Base-by-base conservation (phyloP, 2,888 invertebrate genomes). In the Orgyia antiqua region DNA sequence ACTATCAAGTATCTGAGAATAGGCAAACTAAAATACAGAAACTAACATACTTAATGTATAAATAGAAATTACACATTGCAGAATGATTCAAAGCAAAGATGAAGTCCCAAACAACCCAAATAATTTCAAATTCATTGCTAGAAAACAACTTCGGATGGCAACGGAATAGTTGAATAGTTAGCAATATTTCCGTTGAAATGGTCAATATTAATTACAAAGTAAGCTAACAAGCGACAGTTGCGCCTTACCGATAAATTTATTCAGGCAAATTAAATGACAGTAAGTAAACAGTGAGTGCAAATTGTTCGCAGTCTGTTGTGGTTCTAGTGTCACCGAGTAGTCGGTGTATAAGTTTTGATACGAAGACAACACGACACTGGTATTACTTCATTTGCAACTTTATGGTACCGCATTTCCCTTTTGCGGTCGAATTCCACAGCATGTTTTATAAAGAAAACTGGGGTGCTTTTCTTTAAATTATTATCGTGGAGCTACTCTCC, bases 331-430 rank as follows among this genome's bases (percentile, higher is more conserved):
- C 42, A 44, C 48, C 38, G 45, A 54, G 49, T 49, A 51, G 50
- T 55, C 49, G 42, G 42, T 33, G 51, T 46, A 50, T 52, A 63
- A 70, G 65, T 62, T 73, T 68, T 53, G 64, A 64, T 61, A 53
- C 68, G 70, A 69, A 74, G 73, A 71, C 72, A 72, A 59, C 50
- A 58, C 52, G 58, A 56, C 61, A 44, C 48, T 64, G 62, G 68
- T 76, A 80, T 76, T 80, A 70, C 79, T 76, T 82, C 76, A 82
- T 80, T 83, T 82, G 77, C 80, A 82, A 80, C 71, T 80, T 82
- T 82, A 79, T 73, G 67, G 60, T 46, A 48, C 51, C 62, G 61
- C 58, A 60, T 68, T 74, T 72, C 68, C 68, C 63, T 64, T 61
- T 58, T 54, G 62, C 61, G 58, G 61, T 58, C 29, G 59, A 62